These are phyloP conservation scores for Phalacrocorax aristotelis DNA, from an alignment of 2,113 vertebrate genomes.

Conservation along the genomic window DNA sequence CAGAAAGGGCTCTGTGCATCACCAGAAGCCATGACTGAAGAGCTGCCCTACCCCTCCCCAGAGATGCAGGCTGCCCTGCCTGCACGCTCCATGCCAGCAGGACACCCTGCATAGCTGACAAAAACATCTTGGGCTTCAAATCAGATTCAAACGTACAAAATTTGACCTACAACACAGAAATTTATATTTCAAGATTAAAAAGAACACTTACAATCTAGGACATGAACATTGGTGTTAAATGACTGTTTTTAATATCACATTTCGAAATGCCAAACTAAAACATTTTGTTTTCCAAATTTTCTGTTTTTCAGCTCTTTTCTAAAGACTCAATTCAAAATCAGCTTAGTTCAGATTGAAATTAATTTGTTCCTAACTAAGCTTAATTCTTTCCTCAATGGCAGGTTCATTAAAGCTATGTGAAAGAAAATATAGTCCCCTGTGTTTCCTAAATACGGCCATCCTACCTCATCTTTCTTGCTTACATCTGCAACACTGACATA, in stretches of 20 bases:
- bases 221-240: background rate
- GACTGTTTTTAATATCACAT: background rate
- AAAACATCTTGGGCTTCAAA: background rate
- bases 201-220: background rate
- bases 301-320: background rate
- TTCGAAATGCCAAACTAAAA: background rate
- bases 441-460: background rate
- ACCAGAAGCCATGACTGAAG: background rate
- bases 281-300: background rate
- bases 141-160: background rate
- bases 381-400: background rate
- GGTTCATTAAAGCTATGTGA: background rate
- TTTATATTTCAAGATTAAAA: background rate
- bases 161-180: background rate
- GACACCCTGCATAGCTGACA: background rate
- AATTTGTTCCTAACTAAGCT: background rate
- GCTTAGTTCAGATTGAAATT: background rate
- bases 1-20: background rate
- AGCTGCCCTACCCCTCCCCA: background rate
- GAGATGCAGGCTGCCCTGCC: background rate
- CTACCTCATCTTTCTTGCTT: background rate
- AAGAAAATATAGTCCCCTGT: background rate
- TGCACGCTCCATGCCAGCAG: accelerated
- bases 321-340: background rate
- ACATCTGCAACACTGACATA: background rate